phyloP scores from a whole-genome alignment of 2,888 invertebrate genomes.

The Nomada flava region DNA sequence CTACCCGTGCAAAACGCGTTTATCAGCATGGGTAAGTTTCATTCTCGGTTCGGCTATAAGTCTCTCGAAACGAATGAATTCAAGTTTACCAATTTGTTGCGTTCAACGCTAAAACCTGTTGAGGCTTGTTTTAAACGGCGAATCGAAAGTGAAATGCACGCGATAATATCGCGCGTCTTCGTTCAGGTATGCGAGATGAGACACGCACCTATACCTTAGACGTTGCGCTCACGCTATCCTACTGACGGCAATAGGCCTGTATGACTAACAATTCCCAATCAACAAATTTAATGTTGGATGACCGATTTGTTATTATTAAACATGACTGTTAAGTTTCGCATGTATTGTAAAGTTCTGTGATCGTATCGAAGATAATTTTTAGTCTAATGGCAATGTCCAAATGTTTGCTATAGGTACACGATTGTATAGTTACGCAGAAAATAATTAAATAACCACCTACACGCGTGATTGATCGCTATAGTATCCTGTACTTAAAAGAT shows the following conservation, averaged over 20 bases:
- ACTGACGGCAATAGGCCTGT: slow-evolving; percentile 26
- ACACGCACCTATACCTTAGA: slow-evolving; percentile 26
- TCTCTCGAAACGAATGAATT: not conserved
- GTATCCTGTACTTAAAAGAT: not conserved
- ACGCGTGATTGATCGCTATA: not conserved
- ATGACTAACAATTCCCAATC: not conserved
- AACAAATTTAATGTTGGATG: not conserved
- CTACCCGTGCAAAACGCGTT: slow-evolving; percentile 28
- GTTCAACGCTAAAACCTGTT: not conserved
- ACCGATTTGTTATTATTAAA: not conserved
- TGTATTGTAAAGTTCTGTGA: not conserved
- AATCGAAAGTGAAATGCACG: slow-evolving; percentile 25
- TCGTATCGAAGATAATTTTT: not conserved
- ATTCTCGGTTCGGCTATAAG: slow-evolving; percentile 6
- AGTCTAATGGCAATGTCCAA: not conserved
- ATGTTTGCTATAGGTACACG: not conserved
- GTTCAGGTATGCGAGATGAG: slow-evolving; percentile 58
- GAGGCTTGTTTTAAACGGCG: slow-evolving; percentile 3
- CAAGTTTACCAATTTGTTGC: not conserved
- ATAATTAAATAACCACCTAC: not conserved
- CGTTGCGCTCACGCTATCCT: slow-evolving; percentile 19
- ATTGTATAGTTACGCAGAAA: not conserved
- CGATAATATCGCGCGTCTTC: slow-evolving; percentile 56
- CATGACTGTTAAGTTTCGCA: not conserved
- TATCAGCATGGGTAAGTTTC: slow-evolving; percentile 69